These are phyloP conservation scores for Prosapia bicincta DNA, from an alignment of 2,888 invertebrate genomes.

Conservation along the genomic window DNA sequence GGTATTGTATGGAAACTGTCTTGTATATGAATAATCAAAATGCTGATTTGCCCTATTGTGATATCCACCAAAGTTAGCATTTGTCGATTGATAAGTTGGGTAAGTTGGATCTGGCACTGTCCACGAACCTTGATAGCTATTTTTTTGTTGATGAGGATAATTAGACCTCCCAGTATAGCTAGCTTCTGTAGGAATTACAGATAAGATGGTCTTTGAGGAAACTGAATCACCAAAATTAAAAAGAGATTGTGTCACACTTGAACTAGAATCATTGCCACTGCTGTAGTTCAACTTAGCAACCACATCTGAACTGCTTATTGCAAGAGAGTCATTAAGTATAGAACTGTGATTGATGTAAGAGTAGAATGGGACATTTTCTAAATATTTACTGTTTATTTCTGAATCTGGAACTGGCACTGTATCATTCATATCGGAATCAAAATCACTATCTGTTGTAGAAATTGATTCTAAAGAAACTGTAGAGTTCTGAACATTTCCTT, in stretches of 20 bases:
- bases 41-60: not conserved
- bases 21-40: not conserved
- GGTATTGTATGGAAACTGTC: not conserved
- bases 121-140: not conserved
- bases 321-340: not conserved
- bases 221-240: not conserved
- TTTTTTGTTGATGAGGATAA: not conserved
- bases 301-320: not conserved
- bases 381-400: not conserved
- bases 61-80: not conserved
- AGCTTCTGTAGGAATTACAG: not conserved
- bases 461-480: not conserved
- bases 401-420: not conserved
- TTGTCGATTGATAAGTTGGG: not conserved
- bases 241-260: not conserved
- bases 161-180: not conserved
- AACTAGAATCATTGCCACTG: not conserved
- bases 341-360: not conserved
- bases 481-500: not conserved
- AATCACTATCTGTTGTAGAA: not conserved
- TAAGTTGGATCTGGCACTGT: not conserved
- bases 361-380: not conserved
- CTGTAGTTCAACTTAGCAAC: not conserved
- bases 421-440: not conserved
- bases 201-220: not conserved